Evolutionary conservation across 2,888 invertebrate species (phyloP).

Genomic region (Neoaliturus tenellus): DNA sequence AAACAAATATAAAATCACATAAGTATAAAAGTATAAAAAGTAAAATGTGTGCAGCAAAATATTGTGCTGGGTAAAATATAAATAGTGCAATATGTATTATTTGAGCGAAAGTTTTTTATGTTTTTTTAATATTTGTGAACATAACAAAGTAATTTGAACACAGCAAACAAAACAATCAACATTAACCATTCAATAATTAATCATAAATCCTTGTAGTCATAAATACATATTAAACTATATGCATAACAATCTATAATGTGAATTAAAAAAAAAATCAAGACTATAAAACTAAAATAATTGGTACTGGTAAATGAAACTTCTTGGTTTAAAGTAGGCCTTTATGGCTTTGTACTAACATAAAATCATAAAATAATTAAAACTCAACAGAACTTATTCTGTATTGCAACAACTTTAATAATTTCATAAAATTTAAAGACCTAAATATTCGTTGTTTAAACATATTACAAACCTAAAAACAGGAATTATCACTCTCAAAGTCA

Average conservation of each 20-base stretch:
- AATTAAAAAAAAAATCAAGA: too few species aligned
- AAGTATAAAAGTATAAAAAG: slow-evolving; percentile 14
- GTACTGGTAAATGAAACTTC: too few species aligned
- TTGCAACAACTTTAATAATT: not conserved
- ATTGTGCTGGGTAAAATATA: slow-evolving; percentile 4
- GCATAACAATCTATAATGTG: too few species aligned
- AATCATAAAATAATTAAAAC: too few species aligned
- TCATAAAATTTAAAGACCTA: not conserved
- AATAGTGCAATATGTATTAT: not conserved
- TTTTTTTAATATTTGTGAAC: not conserved
- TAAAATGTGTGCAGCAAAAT: not conserved
- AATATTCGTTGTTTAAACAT: slow-evolving; percentile 17
- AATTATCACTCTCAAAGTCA: not conserved
- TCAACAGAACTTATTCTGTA: too few species aligned
- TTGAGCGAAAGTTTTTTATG: not conserved
- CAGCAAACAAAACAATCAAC: too few species aligned
- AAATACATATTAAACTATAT: too few species aligned
- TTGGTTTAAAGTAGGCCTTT: too few species aligned
- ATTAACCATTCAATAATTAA: too few species aligned
- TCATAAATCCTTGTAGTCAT: too few species aligned
- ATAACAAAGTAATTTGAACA: not conserved
- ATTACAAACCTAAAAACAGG: slow-evolving; percentile 3
- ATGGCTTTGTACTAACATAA: too few species aligned
- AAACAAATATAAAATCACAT: not conserved
- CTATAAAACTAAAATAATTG: too few species aligned